Conservation (phyloP, 2,888 invertebrate genomes). For the Arrhopalites spinosus region DNA sequence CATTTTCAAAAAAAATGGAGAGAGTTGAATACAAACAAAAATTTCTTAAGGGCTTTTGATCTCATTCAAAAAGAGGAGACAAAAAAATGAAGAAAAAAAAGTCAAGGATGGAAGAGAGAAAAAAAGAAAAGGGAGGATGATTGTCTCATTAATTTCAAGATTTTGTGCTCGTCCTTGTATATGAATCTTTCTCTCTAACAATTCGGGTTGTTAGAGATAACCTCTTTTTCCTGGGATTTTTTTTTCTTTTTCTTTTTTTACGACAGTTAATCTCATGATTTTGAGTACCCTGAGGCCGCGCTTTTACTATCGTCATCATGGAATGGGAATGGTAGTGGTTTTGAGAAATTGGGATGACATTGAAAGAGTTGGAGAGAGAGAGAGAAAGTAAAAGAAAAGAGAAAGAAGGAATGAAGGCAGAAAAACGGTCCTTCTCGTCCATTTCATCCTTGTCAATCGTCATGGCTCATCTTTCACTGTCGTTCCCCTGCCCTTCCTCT, state of each 20-base stretch:
- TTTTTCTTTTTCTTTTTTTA: neutral
- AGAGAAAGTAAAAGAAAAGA: neutral
- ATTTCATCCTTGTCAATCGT: slow-evolving; percentile 2
- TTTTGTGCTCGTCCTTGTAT: neutral
- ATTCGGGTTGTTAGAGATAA: neutral
- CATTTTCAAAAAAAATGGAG: no score
- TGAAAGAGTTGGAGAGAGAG: neutral
- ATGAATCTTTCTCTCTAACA: neutral
- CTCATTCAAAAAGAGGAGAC: no score
- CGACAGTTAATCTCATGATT: neutral
- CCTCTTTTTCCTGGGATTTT: neutral
- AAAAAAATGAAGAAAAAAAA: no score
- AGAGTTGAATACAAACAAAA: no score
- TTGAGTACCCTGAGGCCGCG: no score
- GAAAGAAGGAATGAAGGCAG: neutral
- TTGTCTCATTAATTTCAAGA: no score
- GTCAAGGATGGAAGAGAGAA: neutral
- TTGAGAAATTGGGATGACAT: neutral
- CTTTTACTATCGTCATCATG: slow-evolving; percentile 6
- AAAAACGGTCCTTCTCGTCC: neutral
- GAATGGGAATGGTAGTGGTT: neutral
- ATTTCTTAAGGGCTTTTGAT: no score
- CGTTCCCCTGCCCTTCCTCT: neutral
- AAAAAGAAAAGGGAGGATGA: no score
- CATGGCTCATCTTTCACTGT: neutral